These are phyloP conservation scores for Ennomos fuscantarius DNA, from an alignment of 2,888 invertebrate species.

Conservation along the genomic window DNA sequence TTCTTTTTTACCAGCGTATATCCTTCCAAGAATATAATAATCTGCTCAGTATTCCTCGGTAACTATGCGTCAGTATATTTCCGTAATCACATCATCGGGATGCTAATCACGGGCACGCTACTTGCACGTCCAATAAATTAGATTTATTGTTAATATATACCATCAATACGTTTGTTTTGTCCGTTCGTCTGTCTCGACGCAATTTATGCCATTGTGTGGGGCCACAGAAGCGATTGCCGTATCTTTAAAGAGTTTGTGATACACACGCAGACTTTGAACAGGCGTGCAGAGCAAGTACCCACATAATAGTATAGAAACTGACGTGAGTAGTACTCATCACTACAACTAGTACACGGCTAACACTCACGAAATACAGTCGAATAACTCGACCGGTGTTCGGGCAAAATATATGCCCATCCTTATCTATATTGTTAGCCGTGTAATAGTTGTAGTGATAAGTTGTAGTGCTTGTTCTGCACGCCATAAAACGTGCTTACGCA, in stretches of 20 bases:
- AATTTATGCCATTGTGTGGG: constrained; percentile 49
- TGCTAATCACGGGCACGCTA: constrained; percentile 43
- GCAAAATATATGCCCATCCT: too few relatives aligned
- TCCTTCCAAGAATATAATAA: constrained; percentile 13
- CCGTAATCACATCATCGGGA: constrained; percentile 37
- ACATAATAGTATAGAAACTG: too few relatives aligned
- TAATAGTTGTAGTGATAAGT: too few relatives aligned
- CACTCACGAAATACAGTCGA: too few relatives aligned
- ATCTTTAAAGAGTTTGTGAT: constrained; percentile 13
- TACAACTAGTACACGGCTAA: too few relatives aligned
- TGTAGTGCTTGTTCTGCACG: too few relatives aligned
- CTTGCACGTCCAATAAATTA: constrained; percentile 53
- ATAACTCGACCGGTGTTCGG: too few relatives aligned
- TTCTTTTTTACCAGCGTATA: constrained; percentile 15
- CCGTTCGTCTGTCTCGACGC: constrained; percentile 47
- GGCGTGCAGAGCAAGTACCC: constrained; percentile 5
- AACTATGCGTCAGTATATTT: constrained; percentile 15
- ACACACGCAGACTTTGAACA: background rate
- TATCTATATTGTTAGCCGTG: too few relatives aligned
- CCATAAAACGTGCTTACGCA: too few relatives aligned
- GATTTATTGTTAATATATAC: constrained; percentile 68
- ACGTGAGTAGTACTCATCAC: too few relatives aligned
- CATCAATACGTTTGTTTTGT: constrained; percentile 58
- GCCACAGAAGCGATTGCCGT: constrained; percentile 27
- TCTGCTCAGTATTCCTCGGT: background rate